Conservation (phyloP, 2,888 invertebrate species). For the Leistus spinibarbis region DNA sequence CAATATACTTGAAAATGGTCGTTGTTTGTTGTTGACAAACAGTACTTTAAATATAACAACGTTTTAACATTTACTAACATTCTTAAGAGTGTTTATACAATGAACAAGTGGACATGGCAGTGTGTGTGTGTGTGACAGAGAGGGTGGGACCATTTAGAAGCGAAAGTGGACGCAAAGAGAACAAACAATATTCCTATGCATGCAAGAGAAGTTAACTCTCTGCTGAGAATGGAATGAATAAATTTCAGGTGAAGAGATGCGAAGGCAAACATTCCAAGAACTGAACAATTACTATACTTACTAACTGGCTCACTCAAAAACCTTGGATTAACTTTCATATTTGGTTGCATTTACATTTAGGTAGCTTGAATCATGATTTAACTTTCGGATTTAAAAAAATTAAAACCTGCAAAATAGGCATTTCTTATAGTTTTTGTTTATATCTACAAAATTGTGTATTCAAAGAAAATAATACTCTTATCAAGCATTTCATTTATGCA, state of each 20-base stretch:
- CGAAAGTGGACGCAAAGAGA: conserved; percentile 13
- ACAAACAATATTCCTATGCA: conserved; percentile 7
- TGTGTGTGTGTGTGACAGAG: conserved; percentile 3
- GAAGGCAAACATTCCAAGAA: conserved; percentile 13
- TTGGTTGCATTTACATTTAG: neutral
- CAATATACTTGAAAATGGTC: conserved; percentile 4
- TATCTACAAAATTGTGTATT: no score
- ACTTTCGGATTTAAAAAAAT: no score
- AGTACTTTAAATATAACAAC: conserved; percentile 24
- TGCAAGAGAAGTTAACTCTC: neutral
- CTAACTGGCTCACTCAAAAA: neutral
- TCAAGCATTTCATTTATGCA: no score
- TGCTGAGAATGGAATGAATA: conserved; percentile 28
- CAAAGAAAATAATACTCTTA: no score
- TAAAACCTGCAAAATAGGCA: no score
- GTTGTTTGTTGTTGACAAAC: conserved; percentile 31
- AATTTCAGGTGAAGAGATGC: conserved; percentile 34
- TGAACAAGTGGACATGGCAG: conserved; percentile 21
- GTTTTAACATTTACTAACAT: conserved; percentile 37
- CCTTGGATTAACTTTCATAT: conserved; percentile 20
- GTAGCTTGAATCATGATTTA: no score
- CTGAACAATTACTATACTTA: neutral
- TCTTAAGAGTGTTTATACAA: conserved; percentile 31
- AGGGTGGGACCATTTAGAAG: conserved; percentile 25
- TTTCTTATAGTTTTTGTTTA: no score